These are phyloP conservation scores for Epinephelus fuscoguttatus DNA, from an alignment of 2,113 vertebrate genomes.

Conservation along the genomic window DNA sequence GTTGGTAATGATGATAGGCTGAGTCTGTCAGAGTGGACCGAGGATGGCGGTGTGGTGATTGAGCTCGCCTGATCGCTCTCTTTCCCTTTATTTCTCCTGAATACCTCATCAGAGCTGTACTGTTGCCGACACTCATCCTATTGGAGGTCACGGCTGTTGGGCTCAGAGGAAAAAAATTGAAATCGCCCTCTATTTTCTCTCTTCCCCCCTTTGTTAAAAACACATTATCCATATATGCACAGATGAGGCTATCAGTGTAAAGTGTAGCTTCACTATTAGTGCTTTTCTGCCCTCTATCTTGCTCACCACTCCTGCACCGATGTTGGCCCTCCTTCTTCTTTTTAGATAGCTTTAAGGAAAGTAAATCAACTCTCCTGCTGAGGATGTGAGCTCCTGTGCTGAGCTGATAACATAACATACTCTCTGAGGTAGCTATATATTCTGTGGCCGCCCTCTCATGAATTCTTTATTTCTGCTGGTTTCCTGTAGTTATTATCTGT, in stretches of 20 bases:
- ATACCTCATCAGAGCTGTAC: slow-evolving; percentile 13
- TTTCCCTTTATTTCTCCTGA: slow-evolving; percentile 15
- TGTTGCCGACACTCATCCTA: neutral
- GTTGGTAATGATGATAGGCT: slow-evolving; percentile 30
- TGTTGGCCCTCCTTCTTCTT: slow-evolving; percentile 19
- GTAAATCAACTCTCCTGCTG: slow-evolving; percentile 48
- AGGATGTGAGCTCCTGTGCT: slow-evolving; percentile 27
- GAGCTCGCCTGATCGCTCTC: slow-evolving; percentile 9
- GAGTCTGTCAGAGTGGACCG: slow-evolving; percentile 22
- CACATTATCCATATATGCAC: slow-evolving; percentile 12
- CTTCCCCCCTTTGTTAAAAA: neutral
- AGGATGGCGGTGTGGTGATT: slow-evolving; percentile 6
- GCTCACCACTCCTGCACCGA: neutral
- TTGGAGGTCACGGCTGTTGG: neutral
- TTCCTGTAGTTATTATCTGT: slow-evolving; percentile 67
- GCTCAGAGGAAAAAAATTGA: slow-evolving; percentile 21
- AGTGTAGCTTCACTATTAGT: slow-evolving; percentile 18
- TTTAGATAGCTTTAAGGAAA: slow-evolving; percentile 22
- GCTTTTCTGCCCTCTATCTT: neutral
- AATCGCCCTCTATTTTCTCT: neutral
- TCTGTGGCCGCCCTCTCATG: slow-evolving; percentile 64
- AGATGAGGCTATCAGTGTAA: slow-evolving; percentile 22
- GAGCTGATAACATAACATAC: slow-evolving; percentile 44
- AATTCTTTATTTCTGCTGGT: slow-evolving; percentile 76
- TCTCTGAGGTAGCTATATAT: slow-evolving; percentile 32